Percentiles rank a stretch among this genome's conserved stretches.
phyloP scores from a whole-genome alignment of 2,888 invertebrate species.

The Caradrina kadenii region DNA sequence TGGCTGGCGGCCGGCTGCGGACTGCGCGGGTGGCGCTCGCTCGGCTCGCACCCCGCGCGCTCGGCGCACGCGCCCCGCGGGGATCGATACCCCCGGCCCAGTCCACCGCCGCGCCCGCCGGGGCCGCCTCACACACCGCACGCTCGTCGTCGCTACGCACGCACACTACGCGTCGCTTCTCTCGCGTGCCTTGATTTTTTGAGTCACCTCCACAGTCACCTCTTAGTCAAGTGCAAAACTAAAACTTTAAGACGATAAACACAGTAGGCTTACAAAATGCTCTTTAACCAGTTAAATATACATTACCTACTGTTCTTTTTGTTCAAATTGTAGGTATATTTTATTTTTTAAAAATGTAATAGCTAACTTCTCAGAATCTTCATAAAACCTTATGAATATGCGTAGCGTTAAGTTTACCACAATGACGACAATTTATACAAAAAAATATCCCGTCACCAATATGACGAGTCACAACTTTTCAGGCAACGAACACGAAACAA shows the following conservation, averaged over 20 bases:
- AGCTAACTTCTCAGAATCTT: background rate
- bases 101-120: conserved; percentile 79
- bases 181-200: conserved; percentile 77
- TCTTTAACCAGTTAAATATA: conserved; percentile 32
- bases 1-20: conserved; percentile 86
- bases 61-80: conserved; percentile 86
- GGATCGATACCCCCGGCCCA: conserved; percentile 89
- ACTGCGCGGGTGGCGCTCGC: conserved; percentile 84
- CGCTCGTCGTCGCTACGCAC: conserved; percentile 67
- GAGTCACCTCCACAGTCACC: conserved; percentile 70
- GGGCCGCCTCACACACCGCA: conserved; percentile 71
- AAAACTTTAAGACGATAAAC: conserved; percentile 70
- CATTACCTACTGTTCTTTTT: conserved; percentile 4
- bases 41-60: conserved; percentile 76
- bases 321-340: background rate
- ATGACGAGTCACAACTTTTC: conserved; percentile 1
- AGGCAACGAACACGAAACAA: conserved; percentile 20
- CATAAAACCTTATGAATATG: background rate
- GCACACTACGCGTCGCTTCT: conserved; percentile 71
- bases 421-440: background rate
- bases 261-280: conserved; percentile 50
- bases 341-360: background rate
- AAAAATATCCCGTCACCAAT: background rate
- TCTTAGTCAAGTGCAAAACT: conserved; percentile 66
- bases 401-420: background rate